These are phyloP conservation scores for Campaea margaritaria DNA, from an alignment of 2,888 invertebrate genomes.

Conservation along the genomic window DNA sequence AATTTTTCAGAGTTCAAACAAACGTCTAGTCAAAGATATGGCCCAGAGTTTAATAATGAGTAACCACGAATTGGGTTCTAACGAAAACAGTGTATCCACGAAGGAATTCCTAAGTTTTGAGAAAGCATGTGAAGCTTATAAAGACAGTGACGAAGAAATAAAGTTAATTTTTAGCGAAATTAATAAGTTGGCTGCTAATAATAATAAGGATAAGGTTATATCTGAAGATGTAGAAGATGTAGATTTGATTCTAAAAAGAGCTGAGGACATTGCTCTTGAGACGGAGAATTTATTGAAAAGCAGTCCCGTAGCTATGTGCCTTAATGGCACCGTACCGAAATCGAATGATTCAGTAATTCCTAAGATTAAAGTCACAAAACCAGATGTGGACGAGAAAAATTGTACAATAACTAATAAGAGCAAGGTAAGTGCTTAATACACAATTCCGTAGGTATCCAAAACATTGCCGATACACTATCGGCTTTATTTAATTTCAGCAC, in stretches of 20 bases:
- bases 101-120: slow-evolving; percentile 77
- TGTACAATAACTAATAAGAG: slow-evolving; percentile 35
- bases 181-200: slow-evolving; percentile 79
- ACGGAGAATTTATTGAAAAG: slow-evolving; percentile 71
- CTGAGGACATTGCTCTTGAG: slow-evolving; percentile 74
- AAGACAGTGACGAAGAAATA: slow-evolving; percentile 86
- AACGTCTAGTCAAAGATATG: slow-evolving; percentile 44
- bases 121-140: slow-evolving; percentile 72
- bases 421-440: slow-evolving; percentile 57
- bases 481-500: too few relatives aligned
- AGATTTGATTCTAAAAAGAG: slow-evolving; percentile 75
- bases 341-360: slow-evolving; percentile 55
- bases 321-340: slow-evolving; percentile 45
- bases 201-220: slow-evolving; percentile 58
- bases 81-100: slow-evolving; percentile 73
- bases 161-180: slow-evolving; percentile 89
- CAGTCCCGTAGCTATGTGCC: slow-evolving; percentile 55
- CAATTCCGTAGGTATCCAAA: slow-evolving; percentile 7
- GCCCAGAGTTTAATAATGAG: slow-evolving; percentile 53
- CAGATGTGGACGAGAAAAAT: slow-evolving; percentile 50
- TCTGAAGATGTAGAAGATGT: slow-evolving; percentile 73
- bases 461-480: too few relatives aligned
- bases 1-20: not conserved
- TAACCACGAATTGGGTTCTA: slow-evolving; percentile 60
- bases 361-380: slow-evolving; percentile 73